Percentiles rank a stretch among this genome's conserved stretches.
phyloP scores from a whole-genome alignment of 2,888 invertebrate genomes.

The Amorpha juglandis region DNA sequence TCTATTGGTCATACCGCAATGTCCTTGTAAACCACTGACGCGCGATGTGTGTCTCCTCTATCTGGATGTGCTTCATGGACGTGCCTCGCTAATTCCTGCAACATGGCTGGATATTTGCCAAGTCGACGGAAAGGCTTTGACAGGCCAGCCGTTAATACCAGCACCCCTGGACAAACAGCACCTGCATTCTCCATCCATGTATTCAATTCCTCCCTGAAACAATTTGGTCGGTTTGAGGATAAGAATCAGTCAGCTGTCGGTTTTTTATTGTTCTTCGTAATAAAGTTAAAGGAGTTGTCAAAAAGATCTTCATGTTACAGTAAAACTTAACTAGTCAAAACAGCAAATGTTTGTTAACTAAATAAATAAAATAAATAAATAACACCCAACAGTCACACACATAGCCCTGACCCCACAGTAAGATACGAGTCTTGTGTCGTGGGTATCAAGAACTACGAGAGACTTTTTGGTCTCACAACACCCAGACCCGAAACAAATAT shows the following conservation, averaged over 20 bases:
- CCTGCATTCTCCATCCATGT: constrained; percentile 95
- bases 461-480: too few species aligned
- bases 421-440: too few species aligned
- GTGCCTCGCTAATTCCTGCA: constrained; percentile 97
- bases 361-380: too few species aligned
- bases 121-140: constrained; percentile 97
- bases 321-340: background rate
- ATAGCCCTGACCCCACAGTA: too few species aligned
- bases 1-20: constrained; percentile 89
- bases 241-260: background rate
- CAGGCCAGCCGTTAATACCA: constrained; percentile 95
- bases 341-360: background rate
- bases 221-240: constrained; percentile 1
- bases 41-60: constrained; percentile 97
- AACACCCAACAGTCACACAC: too few species aligned
- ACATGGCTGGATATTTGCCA: constrained; percentile 96
- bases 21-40: constrained; percentile 97
- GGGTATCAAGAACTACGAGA: too few species aligned
- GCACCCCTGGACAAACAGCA: constrained; percentile 92
- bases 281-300: background rate
- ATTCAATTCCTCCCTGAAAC: constrained; percentile 90
- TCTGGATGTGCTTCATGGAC: constrained; percentile 98
- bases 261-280: constrained; percentile 3
- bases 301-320: too few species aligned
- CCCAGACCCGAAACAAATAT: too few species aligned